Conservation (phyloP, 2,797 vertebrate genomes). For the Toxotes lorentzi region DNA sequence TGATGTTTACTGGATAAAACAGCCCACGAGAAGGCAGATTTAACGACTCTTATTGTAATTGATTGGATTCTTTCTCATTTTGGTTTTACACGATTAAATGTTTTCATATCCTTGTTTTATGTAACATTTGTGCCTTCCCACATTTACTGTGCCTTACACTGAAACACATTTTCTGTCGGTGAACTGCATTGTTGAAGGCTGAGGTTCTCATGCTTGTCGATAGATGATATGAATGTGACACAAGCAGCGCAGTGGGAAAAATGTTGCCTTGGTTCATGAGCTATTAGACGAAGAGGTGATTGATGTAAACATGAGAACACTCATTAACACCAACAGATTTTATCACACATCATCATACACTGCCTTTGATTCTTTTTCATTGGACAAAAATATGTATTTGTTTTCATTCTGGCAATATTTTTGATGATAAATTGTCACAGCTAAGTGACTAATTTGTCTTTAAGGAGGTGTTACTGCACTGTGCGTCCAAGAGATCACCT, state of each 20-base stretch:
- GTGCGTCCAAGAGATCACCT: conserved; percentile 14
- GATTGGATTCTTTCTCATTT: background rate
- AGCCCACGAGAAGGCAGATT: background rate
- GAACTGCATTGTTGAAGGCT: background rate
- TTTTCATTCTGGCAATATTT: background rate
- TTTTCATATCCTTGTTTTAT: background rate
- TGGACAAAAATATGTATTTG: background rate
- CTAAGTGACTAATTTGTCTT: conserved; percentile 9
- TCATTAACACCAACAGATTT: background rate
- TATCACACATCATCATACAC: background rate
- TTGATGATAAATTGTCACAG: background rate
- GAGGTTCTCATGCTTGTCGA: background rate
- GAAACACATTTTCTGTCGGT: background rate
- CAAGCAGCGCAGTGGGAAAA: background rate
- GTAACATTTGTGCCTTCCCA: background rate
- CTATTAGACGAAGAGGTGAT: background rate
- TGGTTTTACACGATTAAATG: conserved; percentile 7
- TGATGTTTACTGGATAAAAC: background rate
- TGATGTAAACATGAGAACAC: background rate
- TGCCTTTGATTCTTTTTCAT: background rate
- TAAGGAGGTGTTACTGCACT: conserved; percentile 19
- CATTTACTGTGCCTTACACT: background rate
- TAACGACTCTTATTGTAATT: background rate
- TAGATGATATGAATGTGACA: background rate
- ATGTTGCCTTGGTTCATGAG: background rate